phyloP scores from a whole-genome alignment of 2,888 invertebrate species.

The Protophormia terraenovae region DNA sequence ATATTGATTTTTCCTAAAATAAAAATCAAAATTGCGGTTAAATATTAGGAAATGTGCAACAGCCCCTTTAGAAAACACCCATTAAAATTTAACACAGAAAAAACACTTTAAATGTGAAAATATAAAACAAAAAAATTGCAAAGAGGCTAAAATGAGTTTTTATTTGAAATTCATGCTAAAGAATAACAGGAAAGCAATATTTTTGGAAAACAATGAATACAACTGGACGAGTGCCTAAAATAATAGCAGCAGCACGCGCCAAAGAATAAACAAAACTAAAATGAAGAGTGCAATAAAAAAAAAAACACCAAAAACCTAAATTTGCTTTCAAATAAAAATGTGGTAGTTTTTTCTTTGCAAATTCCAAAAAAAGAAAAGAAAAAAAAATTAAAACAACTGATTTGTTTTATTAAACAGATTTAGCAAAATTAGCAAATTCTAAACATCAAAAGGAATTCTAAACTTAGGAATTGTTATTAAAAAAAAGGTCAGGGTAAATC shows the following conservation, averaged over 20 bases:
- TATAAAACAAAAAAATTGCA: background rate
- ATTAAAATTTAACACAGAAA: slow-evolving; percentile 3
- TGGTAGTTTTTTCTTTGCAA: slow-evolving; percentile 45
- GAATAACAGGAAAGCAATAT: slow-evolving; percentile 41
- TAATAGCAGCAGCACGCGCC: slow-evolving; percentile 62
- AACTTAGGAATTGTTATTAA: background rate
- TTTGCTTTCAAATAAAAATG: slow-evolving; percentile 13
- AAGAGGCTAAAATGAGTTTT: slow-evolving; percentile 41
- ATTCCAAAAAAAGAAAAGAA: slow-evolving; percentile 23
- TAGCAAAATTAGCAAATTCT: slow-evolving; percentile 46
- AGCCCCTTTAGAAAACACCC: slow-evolving; percentile 31
- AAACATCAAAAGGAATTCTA: slow-evolving; percentile 13
- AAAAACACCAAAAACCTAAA: slow-evolving; percentile 24
- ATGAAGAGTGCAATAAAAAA: slow-evolving; percentile 49
- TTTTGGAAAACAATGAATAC: background rate
- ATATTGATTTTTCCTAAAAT: slow-evolving; percentile 64
- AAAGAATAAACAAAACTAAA: slow-evolving; percentile 54
- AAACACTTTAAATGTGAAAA: background rate
- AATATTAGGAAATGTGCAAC: slow-evolving; percentile 57
- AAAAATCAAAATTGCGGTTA: slow-evolving; percentile 30
- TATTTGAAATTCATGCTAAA: background rate
- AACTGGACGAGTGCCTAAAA: slow-evolving; percentile 40
- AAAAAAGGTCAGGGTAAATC: slow-evolving; percentile 37
- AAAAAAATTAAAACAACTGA: background rate
- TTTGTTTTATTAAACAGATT: slow-evolving; percentile 12